A percentile compares a stretch with the other conserved stretches of the same genome.
Evolutionary conservation across 2,113 vertebrate genomes (phyloP).

Genomic region (Amblyopsis rosae): DNA sequence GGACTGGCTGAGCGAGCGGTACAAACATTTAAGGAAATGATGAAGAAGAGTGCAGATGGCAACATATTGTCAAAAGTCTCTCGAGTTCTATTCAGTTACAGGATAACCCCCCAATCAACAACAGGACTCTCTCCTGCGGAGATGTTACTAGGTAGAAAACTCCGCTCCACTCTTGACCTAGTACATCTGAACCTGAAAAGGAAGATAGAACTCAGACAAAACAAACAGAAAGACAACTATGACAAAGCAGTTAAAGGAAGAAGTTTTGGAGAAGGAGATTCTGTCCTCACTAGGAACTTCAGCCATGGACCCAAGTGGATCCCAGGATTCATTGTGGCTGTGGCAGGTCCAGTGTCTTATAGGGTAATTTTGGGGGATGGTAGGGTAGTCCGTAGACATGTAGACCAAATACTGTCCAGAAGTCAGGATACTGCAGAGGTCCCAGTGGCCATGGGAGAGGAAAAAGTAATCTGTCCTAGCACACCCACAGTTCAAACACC

Average conservation of each 20-base stretch:
- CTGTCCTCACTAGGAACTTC: constrained; percentile 11
- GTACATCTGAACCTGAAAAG: constrained; percentile 13
- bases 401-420: background rate
- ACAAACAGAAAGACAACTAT: constrained; percentile 21
- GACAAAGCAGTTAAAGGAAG: constrained; percentile 4
- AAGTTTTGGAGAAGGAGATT: constrained; percentile 1
- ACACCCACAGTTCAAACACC: too few relatives aligned
- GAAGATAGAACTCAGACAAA: constrained; percentile 1
- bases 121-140: background rate
- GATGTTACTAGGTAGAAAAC: background rate
- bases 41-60: background rate
- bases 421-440: too few relatives aligned
- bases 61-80: background rate
- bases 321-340: background rate
- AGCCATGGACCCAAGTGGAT: constrained; percentile 7
- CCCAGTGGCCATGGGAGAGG: too few relatives aligned
- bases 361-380: background rate
- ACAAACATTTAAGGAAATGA: background rate
- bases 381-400: background rate
- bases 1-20: background rate
- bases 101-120: background rate
- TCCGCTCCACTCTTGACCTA: constrained; percentile 5
- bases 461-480: too few relatives aligned
- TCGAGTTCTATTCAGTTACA: background rate
- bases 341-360: constrained; percentile 15